phyloP scores from a whole-genome alignment of 2,797 vertebrate genomes.

The Galaxias olidus region DNA sequence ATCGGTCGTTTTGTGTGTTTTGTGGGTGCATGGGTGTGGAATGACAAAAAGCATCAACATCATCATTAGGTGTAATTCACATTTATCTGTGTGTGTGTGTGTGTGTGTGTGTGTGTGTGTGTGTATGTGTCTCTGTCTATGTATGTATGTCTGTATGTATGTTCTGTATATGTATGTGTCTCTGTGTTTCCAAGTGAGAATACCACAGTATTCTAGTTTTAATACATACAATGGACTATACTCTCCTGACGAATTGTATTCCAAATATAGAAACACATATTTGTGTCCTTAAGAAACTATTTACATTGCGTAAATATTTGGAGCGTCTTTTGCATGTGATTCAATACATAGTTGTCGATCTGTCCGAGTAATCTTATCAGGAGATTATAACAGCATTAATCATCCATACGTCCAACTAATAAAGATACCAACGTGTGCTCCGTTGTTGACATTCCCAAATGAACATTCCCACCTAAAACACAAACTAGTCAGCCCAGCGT shows the following conservation, averaged over 20 bases:
- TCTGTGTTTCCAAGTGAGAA: not conserved
- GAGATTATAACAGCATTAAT: slow-evolving; percentile 10
- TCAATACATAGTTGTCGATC: not conserved
- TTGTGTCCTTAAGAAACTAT: not conserved
- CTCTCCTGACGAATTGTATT: not conserved
- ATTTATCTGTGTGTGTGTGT: not conserved
- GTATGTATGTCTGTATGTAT: too few relatives aligned
- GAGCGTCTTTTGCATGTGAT: too few relatives aligned
- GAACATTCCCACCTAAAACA: too few relatives aligned
- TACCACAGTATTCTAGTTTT: not conserved
- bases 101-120: not conserved
- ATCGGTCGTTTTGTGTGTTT: slow-evolving; percentile 63
- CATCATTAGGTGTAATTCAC: not conserved
- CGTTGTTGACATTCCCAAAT: too few relatives aligned
- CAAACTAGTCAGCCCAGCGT: too few relatives aligned
- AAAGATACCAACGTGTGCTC: too few relatives aligned
- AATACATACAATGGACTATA: not conserved
- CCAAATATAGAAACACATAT: not conserved
- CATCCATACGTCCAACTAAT: not conserved
- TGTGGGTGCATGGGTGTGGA: slow-evolving; percentile 63
- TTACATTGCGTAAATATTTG: not conserved
- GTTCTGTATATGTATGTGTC: too few relatives aligned
- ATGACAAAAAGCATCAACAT: not conserved
- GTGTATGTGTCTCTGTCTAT: too few relatives aligned
- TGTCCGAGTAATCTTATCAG: not conserved